Evolutionary conservation across 2,888 invertebrate genomes (phyloP), one percentile per base, ranked within the genome.

Genomic region (Scaeva pyrastri): DNA sequence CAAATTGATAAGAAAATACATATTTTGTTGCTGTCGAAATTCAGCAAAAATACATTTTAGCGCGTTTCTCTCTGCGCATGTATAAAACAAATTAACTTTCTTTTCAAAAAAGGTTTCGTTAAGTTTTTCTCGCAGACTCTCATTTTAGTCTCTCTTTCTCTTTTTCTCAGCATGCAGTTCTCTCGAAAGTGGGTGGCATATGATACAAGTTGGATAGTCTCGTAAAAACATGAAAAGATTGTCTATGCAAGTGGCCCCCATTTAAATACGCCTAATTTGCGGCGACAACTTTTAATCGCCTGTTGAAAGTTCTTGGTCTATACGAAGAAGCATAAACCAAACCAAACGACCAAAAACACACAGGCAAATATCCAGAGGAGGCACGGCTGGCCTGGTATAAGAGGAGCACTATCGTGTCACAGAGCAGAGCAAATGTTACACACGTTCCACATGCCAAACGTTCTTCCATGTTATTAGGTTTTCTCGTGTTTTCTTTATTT

Each of bases 281-380:
- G 81, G 77, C 74, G 77, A 82, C 81, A 77, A 82, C 56, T 83
- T 83, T 83, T 87, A 83, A 87, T 87, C 82, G 87, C 87, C 87
- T 87, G 87, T 87, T 87, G 83, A 87, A 86, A 87, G 87, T 76
- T 75, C 64, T 70, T 60, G 43, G 41, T 16, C 50, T 26, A 58
- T 11, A 2, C 12, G 16, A 31, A 5, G 31, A 31, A 31, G 31
- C 8, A 16, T n/a, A 41, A 11, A 48, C 12, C 14, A 41, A 60
- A 21, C 5, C 11, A 19, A 48, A 68, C 12, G 14, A 48, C 43
- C 43, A 77, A 50, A 66, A 64, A 55, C 43, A 55, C 43, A 14
- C 41, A 74, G 64, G 56, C 68, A 68, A 50, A 68, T 39, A 68
- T 39, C 39, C 31, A 52, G 2, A 36, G 11, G 23, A 68, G 52